A percentile compares a stretch with the other conserved stretches of the same genome.
Conservation (phyloP, 2,888 invertebrate species). For the Tipula vernalis region DNA sequence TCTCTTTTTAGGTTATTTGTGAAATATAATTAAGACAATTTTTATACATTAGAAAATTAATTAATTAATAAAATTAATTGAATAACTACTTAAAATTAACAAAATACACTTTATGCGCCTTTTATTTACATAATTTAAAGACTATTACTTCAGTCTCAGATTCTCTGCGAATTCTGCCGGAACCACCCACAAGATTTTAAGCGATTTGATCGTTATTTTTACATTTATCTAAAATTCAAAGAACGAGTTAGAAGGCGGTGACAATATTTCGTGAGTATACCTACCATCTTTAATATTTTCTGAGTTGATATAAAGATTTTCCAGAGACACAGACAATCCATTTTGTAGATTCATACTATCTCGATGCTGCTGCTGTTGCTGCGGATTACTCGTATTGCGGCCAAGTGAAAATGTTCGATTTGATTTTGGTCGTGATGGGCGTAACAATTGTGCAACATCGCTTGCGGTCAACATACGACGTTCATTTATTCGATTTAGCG, state of each 20-base stretch:
- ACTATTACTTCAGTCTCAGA: constrained; percentile 6
- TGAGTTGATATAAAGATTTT: neutral
- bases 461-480: constrained; percentile 25
- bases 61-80: neutral
- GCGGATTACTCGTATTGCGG: neutral
- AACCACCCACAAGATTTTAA: neutral
- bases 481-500: constrained; percentile 6
- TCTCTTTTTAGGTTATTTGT: neutral
- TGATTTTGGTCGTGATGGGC: constrained; percentile 22
- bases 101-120: neutral
- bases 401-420: constrained; percentile 5
- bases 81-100: constrained; percentile 5
- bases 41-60: neutral
- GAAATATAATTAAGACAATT: neutral
- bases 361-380: neutral
- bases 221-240: neutral
- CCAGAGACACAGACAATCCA: neutral
- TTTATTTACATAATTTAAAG: constrained; percentile 6
- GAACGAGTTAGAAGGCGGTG: neutral
- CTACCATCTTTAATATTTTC: neutral
- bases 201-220: neutral
- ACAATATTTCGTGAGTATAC: neutral
- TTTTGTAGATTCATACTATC: neutral
- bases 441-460: constrained; percentile 30
- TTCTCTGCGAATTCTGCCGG: neutral